A percentile compares a stretch with the other conserved stretches of the same genome.
Conservation (phyloP, 2,888 invertebrate species). For the Acanthosepion esculentum region DNA sequence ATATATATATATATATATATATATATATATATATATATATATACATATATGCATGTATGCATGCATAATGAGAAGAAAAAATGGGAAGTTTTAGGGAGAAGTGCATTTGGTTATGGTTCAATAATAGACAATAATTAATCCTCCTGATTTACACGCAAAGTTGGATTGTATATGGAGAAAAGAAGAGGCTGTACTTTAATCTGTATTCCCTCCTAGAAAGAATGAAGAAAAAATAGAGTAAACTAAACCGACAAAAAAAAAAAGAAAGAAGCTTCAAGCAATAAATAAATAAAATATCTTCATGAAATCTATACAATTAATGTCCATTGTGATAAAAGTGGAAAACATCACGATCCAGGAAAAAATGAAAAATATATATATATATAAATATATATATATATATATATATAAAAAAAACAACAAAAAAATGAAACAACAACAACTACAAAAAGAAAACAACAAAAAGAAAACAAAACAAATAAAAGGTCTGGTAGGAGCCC, state of each 20-base stretch:
- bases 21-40: too few species aligned
- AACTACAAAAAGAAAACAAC: too few species aligned
- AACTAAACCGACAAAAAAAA: not conserved
- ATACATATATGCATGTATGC: not conserved
- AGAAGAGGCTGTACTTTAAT: not conserved
- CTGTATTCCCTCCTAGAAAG: not conserved
- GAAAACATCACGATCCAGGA: slow-evolving; percentile 6
- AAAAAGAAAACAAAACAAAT: not conserved
- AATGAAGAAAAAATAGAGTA: not conserved
- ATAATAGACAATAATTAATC: slow-evolving; percentile 33
- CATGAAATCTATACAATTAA: slow-evolving; percentile 33
- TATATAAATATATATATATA: too few species aligned
- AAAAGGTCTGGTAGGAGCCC: not conserved
- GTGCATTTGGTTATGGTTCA: not conserved
- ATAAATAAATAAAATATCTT: slow-evolving; percentile 22
- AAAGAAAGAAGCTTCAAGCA: not conserved
- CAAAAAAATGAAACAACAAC: too few species aligned
- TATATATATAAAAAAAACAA: too few species aligned
- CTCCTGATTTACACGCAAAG: not conserved
- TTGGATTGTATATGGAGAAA: not conserved
- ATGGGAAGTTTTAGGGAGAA: not conserved
- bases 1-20: too few species aligned
- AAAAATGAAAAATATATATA: not conserved
- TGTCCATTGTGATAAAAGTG: slow-evolving; percentile 33
- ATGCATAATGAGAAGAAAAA: not conserved